Evolutionary conservation across 2,888 invertebrate species (phyloP), one percentile per base, ranked within the genome.

Genomic region (Salpingus planirostris): DNA sequence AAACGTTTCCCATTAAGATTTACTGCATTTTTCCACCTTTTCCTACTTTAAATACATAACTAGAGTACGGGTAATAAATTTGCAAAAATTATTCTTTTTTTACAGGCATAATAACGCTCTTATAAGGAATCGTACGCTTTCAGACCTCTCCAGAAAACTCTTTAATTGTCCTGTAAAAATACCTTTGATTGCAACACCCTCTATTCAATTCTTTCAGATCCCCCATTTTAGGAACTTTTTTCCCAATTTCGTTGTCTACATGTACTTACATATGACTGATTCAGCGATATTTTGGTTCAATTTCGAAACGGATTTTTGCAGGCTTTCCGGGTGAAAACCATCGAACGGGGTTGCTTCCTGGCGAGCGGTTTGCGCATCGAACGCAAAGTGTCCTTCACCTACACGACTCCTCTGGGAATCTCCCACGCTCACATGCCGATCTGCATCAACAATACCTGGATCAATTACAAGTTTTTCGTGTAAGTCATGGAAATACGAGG

Each of bases 311-410:
- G 8, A 15, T n/a, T 13, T 11, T 54, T 49, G 11, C 38, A 67
- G 68, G 55, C 57, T 3, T 66, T 67, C 35, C 46, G 53, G 42
- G 47, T 67, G 14, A 55, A 58, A 40, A 8, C 30, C 1, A 31
- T 38, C 13, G 10, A 13, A 32, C 49, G 40, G 14, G 50, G 38
- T 18, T 31, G 14, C 3, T 30, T 39, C 11, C 43, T 69, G 5
- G 53, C 60, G 31, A 59, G 67, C 3, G 68, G 68, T 3, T 44
- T 68, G 38, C 59, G 51, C n/a, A 44, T 67, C 2, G 42, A 42
- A 2, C 46, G 59, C 28, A 44, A 39, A 10, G 51, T 69, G 0
- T 49, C 40, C 4, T 67, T 59, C 41, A 48, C 52, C 0, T 64
- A 60, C 35, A 57, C 49, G 13, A 49, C 53, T 28, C 55, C 59